These are phyloP conservation scores for Xestobium rufovillosum DNA, from an alignment of 2,888 invertebrate genomes.

Conservation along the genomic window DNA sequence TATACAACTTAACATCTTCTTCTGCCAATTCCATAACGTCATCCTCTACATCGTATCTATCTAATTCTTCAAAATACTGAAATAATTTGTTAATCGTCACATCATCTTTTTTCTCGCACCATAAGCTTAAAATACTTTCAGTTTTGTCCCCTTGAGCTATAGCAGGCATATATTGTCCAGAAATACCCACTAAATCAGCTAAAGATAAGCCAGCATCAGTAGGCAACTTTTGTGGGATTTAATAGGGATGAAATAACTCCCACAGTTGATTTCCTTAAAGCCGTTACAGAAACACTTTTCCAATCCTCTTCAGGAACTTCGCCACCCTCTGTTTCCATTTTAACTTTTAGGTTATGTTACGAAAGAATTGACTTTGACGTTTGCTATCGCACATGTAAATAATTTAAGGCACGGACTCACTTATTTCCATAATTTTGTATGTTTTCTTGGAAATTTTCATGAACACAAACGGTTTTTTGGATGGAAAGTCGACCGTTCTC, in stretches of 20 bases:
- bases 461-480: no score
- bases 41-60: slow-evolving; percentile 70
- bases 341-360: no score
- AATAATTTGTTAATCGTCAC: slow-evolving; percentile 55
- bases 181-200: slow-evolving; percentile 55
- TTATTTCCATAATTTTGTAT: no score
- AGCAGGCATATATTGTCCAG: slow-evolving; percentile 33
- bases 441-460: no score
- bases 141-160: slow-evolving; percentile 45
- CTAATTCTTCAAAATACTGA: slow-evolving; percentile 54
- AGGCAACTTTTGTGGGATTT: slow-evolving; percentile 57
- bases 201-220: slow-evolving; percentile 52
- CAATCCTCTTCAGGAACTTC: no score
- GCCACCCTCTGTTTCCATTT: no score
- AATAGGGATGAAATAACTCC: slow-evolving; percentile 56
- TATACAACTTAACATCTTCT: slow-evolving; percentile 28
- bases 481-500: no score
- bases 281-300: no score
- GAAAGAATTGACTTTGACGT: no score
- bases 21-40: slow-evolving; percentile 49
- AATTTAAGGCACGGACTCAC: no score
- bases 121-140: slow-evolving; percentile 52
- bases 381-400: no score
- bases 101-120: slow-evolving; percentile 46
- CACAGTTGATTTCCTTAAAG: no score